These are phyloP conservation scores for Bathynomus jamesi DNA, from an alignment of 1,140 invertebrate genomes.

Conservation along the genomic window DNA sequence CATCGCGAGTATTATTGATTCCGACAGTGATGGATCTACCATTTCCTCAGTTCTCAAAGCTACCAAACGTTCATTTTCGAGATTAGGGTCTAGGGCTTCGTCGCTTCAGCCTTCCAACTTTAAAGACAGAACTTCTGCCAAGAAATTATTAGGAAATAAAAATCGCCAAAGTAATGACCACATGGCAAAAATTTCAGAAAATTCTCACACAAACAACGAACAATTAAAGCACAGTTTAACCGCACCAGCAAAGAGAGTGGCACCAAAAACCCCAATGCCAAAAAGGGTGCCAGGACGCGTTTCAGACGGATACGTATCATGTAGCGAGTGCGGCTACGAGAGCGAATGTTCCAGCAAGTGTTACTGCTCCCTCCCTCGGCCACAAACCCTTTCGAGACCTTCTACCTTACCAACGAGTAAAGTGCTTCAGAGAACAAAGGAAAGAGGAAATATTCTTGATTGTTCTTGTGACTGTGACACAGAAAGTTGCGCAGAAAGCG, in stretches of 20 bases:
- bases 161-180: not conserved
- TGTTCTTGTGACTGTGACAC: slow-evolving; percentile 61
- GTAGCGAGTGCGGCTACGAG: slow-evolving; percentile 73
- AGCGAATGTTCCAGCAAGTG: slow-evolving; percentile 67
- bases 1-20: slow-evolving; percentile 22
- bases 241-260: slow-evolving; percentile 5
- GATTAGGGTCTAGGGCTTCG: slow-evolving; percentile 35
- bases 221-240: slow-evolving; percentile 7
- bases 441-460: not conserved
- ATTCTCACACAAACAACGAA: not conserved
- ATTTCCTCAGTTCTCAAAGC: slow-evolving; percentile 40
- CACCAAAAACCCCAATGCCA: slow-evolving; percentile 38
- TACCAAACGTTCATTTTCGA: slow-evolving; percentile 39
- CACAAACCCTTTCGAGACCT: slow-evolving; percentile 7
- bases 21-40: slow-evolving; percentile 57
- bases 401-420: not conserved
- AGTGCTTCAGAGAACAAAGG: not conserved
- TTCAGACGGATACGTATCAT: slow-evolving; percentile 59
- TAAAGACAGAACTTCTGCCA: slow-evolving; percentile 29
- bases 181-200: not conserved
- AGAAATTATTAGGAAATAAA: slow-evolving; percentile 21
- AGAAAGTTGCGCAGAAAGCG: slow-evolving; percentile 75
- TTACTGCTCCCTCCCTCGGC: slow-evolving; percentile 55
- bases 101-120: slow-evolving; percentile 31
- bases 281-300: slow-evolving; percentile 9